A percentile compares a stretch with the other conserved stretches of the same genome.
Evolutionary conservation across 2,113 vertebrate genomes (phyloP).

Genomic region (Ageneiosus marmoratus): DNA sequence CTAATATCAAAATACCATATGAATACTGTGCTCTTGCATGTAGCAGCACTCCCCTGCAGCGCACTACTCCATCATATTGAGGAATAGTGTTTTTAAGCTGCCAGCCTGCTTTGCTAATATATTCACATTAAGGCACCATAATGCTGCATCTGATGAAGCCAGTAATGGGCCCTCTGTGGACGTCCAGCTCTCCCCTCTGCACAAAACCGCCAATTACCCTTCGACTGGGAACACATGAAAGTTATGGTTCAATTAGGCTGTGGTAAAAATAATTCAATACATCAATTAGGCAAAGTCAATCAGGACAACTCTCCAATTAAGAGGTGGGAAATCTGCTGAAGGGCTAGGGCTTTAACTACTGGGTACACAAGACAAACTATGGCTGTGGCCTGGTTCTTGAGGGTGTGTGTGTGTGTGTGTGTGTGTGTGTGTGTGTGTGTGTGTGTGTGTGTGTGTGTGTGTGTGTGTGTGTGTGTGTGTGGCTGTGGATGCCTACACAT

Average conservation of each 20-base stretch:
- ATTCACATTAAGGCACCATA: conserved; percentile 54
- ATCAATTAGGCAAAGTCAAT: conserved; percentile 76
- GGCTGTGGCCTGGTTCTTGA: conserved; percentile 65
- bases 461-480: conserved; percentile 44
- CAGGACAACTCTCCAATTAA: conserved; percentile 72
- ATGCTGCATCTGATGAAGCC: conserved; percentile 57
- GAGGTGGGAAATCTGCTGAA: conserved; percentile 69
- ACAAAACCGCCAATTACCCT: conserved; percentile 59
- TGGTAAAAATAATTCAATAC: conserved; percentile 71
- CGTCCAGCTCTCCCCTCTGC: conserved; percentile 23
- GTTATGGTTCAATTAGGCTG: conserved; percentile 69
- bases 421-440: background rate
- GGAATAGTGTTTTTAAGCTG: conserved; percentile 53
- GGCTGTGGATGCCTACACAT: background rate
- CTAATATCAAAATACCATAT: conserved; percentile 53
- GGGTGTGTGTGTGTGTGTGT: conserved; percentile 25
- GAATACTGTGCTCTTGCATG: conserved; percentile 43
- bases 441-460: conserved; percentile 52
- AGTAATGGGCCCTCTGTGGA: conserved; percentile 48
- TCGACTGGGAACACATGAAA: conserved; percentile 61
- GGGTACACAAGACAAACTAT: conserved; percentile 55
- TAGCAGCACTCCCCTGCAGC: conserved; percentile 49
- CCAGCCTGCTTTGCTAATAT: conserved; percentile 52
- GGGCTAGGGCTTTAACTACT: conserved; percentile 64
- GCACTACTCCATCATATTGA: conserved; percentile 60